Percentiles rank a stretch among this genome's conserved stretches.
These are phyloP conservation scores for Acromyrmex heyeri DNA, from an alignment of 1,140 invertebrate genomes.

Conservation along the genomic window DNA sequence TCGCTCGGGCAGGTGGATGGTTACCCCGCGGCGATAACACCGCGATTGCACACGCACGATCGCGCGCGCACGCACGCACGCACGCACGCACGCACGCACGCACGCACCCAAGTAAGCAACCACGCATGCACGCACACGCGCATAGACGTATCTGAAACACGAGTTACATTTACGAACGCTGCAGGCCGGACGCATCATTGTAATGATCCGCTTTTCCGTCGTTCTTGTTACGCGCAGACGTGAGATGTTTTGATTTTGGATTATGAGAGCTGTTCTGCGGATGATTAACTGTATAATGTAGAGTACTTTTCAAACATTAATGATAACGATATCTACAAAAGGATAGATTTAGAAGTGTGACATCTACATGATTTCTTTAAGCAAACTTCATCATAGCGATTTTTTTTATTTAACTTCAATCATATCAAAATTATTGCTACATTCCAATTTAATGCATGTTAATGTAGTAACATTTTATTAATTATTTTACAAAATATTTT, in stretches of 20 bases:
- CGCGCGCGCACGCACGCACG: background rate
- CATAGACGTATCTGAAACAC: constrained; percentile 31
- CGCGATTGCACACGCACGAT: constrained; percentile 67
- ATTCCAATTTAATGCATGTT: background rate
- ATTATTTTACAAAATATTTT: background rate
- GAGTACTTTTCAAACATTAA: background rate
- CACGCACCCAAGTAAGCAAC: background rate
- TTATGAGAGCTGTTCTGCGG: constrained; percentile 35
- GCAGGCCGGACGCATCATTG: constrained; percentile 56
- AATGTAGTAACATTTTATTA: background rate
- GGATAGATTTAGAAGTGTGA: too few relatives aligned
- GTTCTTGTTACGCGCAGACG: constrained; percentile 46
- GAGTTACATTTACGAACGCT: constrained; percentile 31
- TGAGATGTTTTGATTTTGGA: constrained; percentile 58
- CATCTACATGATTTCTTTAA: background rate
- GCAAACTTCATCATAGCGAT: background rate
- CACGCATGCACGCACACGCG: background rate
- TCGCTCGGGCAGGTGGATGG: constrained; percentile 79
- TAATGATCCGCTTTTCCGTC: constrained; percentile 74
- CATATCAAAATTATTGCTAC: background rate
- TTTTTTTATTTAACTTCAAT: background rate
- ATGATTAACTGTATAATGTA: constrained; percentile 29
- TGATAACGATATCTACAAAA: background rate
- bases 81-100: background rate
- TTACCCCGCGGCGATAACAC: constrained; percentile 78